Base-by-base conservation (phyloP, 37 sponge, comb jelly and placozoan genomes). In the Cladorhizidae sp. region DNA sequence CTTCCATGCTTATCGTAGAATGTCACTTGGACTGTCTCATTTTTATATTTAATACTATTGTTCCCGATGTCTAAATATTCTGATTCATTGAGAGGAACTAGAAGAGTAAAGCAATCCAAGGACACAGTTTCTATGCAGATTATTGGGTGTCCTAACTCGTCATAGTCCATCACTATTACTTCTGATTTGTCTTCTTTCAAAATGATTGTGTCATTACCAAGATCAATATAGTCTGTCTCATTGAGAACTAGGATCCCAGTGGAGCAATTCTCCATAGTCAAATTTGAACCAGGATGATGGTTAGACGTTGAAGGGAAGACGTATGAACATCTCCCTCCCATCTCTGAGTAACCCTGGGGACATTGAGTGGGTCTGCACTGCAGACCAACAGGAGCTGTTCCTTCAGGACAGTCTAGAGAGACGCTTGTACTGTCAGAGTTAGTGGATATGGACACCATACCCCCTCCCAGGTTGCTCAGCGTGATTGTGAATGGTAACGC, bases 301-400 rank as follows among this genome's bases (percentile, higher is more conserved):
- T 25, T 75, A 72, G 21, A 67, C 57, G 2, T n/a, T n/a, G n/a
- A 77, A 81, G 40, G 80, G 6, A 65, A 85, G 85, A n/a, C 14
- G 5, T 40, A 38, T 23, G 41, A 6, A 58, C 81, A 81, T 12
- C 32, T 36, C 25, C 81, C 81, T 22, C 41, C 45, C 15, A 0
- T 57, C 21, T 40, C n/a, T n/a, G n/a, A n/a, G n/a, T n/a, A n/a
- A n/a, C n/a, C n/a, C n/a, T n/a, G n/a, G n/a, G n/a, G n/a, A n/a
- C n/a, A n/a, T n/a, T n/a, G n/a, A n/a, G 72, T 71, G 0, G 59
- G 43, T n/a, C n/a, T n/a, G n/a, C n/a, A n/a, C n/a, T n/a, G n/a
- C n/a, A n/a, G n/a, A n/a, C n/a, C n/a, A n/a, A n/a, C n/a, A n/a
- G n/a, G n/a, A n/a, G n/a, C n/a, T n/a, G n/a, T n/a, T n/a, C n/a